phyloP scores from a whole-genome alignment of 2,797 vertebrate species.

The Avahi laniger region DNA sequence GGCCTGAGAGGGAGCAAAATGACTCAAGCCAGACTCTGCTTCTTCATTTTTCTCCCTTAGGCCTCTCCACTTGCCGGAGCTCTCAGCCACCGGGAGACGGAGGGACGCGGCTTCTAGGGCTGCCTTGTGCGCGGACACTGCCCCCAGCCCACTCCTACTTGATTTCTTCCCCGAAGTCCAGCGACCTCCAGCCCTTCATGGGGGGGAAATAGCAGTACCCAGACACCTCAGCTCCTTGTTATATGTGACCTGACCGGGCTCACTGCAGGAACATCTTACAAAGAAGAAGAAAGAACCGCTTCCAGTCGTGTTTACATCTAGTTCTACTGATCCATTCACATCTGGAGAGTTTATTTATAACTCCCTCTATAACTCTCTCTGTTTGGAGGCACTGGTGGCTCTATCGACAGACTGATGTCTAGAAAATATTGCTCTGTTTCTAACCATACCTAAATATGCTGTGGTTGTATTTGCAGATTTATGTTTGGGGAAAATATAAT shows the following conservation, averaged over 20 bases:
- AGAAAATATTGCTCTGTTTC: conserved; percentile 75
- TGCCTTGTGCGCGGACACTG: background rate
- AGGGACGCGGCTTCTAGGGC: background rate
- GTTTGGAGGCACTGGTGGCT: conserved; percentile 66
- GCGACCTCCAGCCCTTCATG: background rate
- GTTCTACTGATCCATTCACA: conserved; percentile 57
- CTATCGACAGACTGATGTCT: conserved; percentile 77
- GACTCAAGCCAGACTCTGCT: conserved; percentile 38
- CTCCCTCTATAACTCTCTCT: conserved; percentile 72
- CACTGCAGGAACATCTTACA: background rate
- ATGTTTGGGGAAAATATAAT: conserved; percentile 76
- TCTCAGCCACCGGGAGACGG: background rate
- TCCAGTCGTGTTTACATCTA: conserved; percentile 56
- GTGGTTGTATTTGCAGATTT: conserved; percentile 78
- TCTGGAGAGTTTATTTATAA: conserved; percentile 78
- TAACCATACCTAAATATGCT: conserved; percentile 77
- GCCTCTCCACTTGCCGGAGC: conserved; percentile 45
- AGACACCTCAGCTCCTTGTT: background rate
- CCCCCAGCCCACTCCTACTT: background rate
- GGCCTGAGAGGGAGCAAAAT: background rate
- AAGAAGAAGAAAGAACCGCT: conserved; percentile 38
- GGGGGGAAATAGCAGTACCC: background rate
- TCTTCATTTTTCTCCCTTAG: conserved; percentile 55
- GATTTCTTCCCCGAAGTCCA: conserved; percentile 33
- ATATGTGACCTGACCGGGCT: background rate